These are phyloP conservation scores for Icerya purchasi DNA, from an alignment of 2,888 invertebrate genomes.

Conservation along the genomic window DNA sequence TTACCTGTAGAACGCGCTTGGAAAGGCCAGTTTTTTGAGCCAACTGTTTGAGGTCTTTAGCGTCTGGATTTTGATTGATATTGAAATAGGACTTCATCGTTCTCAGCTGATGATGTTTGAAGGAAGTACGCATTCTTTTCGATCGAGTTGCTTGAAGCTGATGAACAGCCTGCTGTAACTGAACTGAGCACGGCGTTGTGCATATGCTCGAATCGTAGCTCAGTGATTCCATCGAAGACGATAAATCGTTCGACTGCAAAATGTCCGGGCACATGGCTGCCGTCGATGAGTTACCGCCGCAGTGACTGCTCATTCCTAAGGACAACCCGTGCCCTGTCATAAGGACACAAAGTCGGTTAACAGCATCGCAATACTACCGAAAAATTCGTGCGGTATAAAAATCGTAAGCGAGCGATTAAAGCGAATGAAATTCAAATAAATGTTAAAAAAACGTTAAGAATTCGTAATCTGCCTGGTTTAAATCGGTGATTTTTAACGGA, in stretches of 20 bases:
- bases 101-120: slow-evolving; percentile 94
- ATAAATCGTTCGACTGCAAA: slow-evolving; percentile 47
- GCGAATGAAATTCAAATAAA: too few species aligned
- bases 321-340: too few species aligned
- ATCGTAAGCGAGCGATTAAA: too few species aligned
- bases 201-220: slow-evolving; percentile 34
- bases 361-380: too few species aligned
- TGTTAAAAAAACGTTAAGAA: too few species aligned
- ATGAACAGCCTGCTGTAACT: slow-evolving; percentile 4
- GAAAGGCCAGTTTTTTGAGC: slow-evolving; percentile 96
- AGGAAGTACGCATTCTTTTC: slow-evolving; percentile 95
- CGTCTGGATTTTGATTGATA: slow-evolving; percentile 97
- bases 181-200: slow-evolving; percentile 18
- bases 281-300: background rate
- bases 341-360: too few species aligned
- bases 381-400: too few species aligned
- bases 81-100: slow-evolving; percentile 99
- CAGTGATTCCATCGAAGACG: slow-evolving; percentile 54
- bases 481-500: too few species aligned
- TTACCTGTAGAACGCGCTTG: slow-evolving; percentile 91
- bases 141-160: slow-evolving; percentile 31
- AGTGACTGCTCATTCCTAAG: too few species aligned
- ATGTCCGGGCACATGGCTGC: slow-evolving; percentile 34
- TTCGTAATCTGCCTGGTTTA: too few species aligned
- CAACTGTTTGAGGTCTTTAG: slow-evolving; percentile 92